phyloP scores from a whole-genome alignment of 2,113 vertebrate genomes.

The Pholis gunnellus region DNA sequence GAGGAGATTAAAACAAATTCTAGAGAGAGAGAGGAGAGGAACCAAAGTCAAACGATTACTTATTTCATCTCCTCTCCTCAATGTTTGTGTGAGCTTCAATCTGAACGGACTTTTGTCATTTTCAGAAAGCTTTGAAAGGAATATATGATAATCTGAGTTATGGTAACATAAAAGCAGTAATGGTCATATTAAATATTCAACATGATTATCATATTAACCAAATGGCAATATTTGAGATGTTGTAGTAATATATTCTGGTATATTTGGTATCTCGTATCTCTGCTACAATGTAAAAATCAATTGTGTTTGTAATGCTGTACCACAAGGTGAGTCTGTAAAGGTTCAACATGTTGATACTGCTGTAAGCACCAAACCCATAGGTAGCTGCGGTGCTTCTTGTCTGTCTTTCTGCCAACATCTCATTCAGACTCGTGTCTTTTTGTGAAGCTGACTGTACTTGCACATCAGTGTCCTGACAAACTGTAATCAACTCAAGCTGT shows the following conservation, averaged over 20 bases:
- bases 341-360: background rate
- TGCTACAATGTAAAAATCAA: too few relatives aligned
- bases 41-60: conserved; percentile 8
- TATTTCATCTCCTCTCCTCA: background rate
- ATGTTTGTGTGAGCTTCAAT: background rate
- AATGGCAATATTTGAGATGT: background rate
- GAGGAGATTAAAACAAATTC: conserved; percentile 17
- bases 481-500: conserved; percentile 47
- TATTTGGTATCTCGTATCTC: background rate
- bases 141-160: background rate
- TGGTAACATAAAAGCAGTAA: background rate
- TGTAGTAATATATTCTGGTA: background rate
- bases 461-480: conserved; percentile 26
- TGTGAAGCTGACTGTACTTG: conserved; percentile 8
- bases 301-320: background rate
- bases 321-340: background rate
- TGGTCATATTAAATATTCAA: background rate
- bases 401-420: background rate
- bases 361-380: background rate
- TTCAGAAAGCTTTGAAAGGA: background rate
- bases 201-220: background rate
- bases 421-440: background rate
- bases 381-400: background rate
- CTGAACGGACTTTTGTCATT: background rate
- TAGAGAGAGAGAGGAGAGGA: background rate